A percentile compares a stretch with the other conserved stretches of the same genome.
Evolutionary conservation across 2,113 vertebrate genomes (phyloP).

Genomic region (Alexandromys fortis): DNA sequence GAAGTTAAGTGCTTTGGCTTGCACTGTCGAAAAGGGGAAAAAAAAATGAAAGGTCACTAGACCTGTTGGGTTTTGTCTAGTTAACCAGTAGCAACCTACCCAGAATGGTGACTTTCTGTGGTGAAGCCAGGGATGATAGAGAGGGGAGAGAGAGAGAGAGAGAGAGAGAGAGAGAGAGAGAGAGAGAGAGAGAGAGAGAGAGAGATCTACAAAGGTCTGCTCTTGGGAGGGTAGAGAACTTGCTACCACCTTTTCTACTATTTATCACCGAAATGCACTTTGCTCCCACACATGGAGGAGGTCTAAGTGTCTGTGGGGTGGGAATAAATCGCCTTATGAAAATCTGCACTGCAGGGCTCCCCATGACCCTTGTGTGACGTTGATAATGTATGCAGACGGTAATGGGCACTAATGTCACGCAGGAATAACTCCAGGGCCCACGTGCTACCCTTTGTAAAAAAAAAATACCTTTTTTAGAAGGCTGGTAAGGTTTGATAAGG

Average conservation of each 20-base stretch:
- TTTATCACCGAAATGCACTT: constrained; percentile 82
- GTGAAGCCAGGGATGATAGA: background rate
- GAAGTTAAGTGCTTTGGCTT: constrained; percentile 91
- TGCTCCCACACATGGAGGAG: constrained; percentile 82
- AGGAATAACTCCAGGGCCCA: constrained; percentile 80
- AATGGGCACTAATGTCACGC: constrained; percentile 78
- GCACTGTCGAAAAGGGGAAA: constrained; percentile 86
- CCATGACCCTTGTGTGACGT: constrained; percentile 82
- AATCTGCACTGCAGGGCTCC: constrained; percentile 82
- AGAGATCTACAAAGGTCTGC: constrained; percentile 59
- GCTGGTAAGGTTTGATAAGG: background rate
- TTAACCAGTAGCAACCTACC: constrained; percentile 85
- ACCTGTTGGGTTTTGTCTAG: constrained; percentile 87
- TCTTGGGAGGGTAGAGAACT: background rate
- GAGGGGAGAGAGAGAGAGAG: background rate
- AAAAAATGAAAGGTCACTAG: constrained; percentile 83
- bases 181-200: constrained; percentile 51
- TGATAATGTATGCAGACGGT: constrained; percentile 83
- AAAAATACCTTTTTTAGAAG: background rate
- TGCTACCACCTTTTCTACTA: constrained; percentile 64
- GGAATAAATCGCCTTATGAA: constrained; percentile 87
- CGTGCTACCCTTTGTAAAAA: background rate
- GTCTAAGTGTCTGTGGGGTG: constrained; percentile 83
- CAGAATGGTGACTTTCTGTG: constrained; percentile 66
- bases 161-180: constrained; percentile 38